These are phyloP conservation scores for Erythrolamprus reginae DNA, from an alignment of 2,113 vertebrate species.

Conservation along the genomic window DNA sequence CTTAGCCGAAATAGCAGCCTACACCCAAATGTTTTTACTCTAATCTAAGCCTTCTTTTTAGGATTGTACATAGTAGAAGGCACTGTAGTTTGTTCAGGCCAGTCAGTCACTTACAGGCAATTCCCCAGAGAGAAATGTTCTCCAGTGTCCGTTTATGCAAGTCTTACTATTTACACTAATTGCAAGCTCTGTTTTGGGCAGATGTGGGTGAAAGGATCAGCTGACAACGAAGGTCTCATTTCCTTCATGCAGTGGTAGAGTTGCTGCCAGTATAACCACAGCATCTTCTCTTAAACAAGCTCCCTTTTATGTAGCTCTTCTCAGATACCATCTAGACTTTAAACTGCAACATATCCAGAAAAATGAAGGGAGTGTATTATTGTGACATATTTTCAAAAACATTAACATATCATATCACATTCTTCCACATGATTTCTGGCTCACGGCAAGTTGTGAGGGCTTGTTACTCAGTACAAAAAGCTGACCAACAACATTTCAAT, in stretches of 20 bases:
- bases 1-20: neutral
- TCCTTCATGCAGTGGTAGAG: neutral
- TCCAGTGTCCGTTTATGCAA: neutral
- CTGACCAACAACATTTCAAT: neutral
- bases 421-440: neutral
- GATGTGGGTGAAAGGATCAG: neutral
- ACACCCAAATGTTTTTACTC: neutral
- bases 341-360: neutral
- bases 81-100: conserved; percentile 1
- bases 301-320: neutral
- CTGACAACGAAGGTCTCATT: neutral
- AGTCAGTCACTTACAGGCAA: neutral
- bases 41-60: conserved; percentile 8
- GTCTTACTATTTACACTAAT: rapidly evolving
- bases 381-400: neutral
- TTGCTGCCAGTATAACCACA: neutral
- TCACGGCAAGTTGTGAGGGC: neutral
- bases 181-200: neutral
- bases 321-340: neutral
- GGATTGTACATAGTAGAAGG: conserved; percentile 3
- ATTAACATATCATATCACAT: neutral
- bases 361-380: neutral
- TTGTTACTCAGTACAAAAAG: neutral
- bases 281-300: conserved; percentile 7
- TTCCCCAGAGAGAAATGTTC: neutral